Evolutionary conservation across 1,140 invertebrate species (phyloP), one percentile per base, ranked within the genome.

Genomic region (Globodera rostochiensis): DNA sequence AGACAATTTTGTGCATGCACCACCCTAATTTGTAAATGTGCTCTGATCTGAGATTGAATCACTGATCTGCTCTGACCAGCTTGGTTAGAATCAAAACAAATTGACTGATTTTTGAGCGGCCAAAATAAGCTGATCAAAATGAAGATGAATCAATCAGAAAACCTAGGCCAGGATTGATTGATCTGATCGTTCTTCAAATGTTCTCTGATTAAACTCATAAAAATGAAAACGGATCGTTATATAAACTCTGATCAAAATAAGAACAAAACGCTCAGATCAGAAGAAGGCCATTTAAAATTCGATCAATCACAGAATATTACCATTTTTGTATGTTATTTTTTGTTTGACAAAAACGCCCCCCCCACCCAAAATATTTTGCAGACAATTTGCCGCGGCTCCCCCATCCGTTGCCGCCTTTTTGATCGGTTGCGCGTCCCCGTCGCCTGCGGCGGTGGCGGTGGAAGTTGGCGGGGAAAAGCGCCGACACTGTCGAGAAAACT

Each of bases 381-480:
- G 74, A 7, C 6, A 36, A 15, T 15, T 36, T 36, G 36, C 36
- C 1, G 36, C 36, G 36, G 36, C 36, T 36, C 2, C 9, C 21
- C 74, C 53, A 75, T 67, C 21, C 53, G 73, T 7, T 8, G 74
- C 74, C 74, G 74, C 15, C 57, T 19, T 60, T 60, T 60, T 19
- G 45, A 21, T 25, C 25, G 25, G 5, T 71, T 71, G 13, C 21
- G 13, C 57, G 73, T 21, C n/a, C 1, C 73, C 21, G 73, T 45
- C 45, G 21, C n/a, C 64, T 15, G 74, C 6, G 74, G 11, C 25
- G 36, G 36, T 21, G 21, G 60, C 73, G 74, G 74, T 36, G 49
- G 74, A 36, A 57, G 64, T 75, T 9, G 53, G 53, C 64, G 74
- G 64, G 9, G 74, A 75, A 60, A 75, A 75, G 25, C 64, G 64